Conservation (phyloP, 2,113 vertebrate species). For the Microtus oregoni region DNA sequence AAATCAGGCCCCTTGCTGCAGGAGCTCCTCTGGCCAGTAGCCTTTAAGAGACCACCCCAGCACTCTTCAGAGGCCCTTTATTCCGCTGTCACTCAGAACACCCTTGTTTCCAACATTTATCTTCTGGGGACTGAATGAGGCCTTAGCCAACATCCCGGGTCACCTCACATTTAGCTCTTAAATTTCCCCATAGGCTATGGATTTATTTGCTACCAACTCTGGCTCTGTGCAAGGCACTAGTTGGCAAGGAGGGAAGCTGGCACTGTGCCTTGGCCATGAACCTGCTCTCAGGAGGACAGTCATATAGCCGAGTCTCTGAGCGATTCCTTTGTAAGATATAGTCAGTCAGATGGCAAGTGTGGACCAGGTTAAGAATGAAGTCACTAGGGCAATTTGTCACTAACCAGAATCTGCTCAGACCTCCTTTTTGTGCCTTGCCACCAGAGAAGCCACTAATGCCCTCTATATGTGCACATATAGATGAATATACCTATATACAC, state of each 20-base stretch:
- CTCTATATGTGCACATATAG: background rate
- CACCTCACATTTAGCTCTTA: background rate
- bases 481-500: background rate
- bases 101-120: accelerated
- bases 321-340: background rate
- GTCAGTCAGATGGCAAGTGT: accelerated
- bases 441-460: background rate
- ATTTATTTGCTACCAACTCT: too few relatives aligned
- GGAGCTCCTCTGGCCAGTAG: too few relatives aligned
- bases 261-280: accelerated
- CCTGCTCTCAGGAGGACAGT: background rate
- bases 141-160: background rate
- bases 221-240: too few relatives aligned
- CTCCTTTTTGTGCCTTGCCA: background rate
- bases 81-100: accelerated
- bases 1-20: too few relatives aligned
- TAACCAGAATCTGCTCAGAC: background rate
- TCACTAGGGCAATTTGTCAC: too few relatives aligned
- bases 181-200: background rate
- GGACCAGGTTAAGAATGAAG: background rate
- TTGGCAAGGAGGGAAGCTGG: too few relatives aligned
- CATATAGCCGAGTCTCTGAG: accelerated
- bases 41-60: too few relatives aligned
- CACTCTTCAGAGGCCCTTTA: background rate
- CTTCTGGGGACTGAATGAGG: background rate